Conservation (phyloP, 2,888 invertebrate genomes). For the Brenthis daphne region DNA sequence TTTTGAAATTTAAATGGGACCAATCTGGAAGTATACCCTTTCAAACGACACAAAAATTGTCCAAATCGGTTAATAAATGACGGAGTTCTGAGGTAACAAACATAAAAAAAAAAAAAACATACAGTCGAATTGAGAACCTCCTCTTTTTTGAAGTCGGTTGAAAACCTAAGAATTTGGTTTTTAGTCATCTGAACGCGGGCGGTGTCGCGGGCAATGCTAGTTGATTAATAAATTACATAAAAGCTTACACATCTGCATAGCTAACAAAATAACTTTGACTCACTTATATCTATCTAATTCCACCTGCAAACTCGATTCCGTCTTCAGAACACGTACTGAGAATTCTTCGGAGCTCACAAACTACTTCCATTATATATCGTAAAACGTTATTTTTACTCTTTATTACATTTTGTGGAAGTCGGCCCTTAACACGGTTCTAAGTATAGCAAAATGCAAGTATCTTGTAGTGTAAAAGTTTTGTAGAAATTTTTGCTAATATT, state of each 20-base stretch:
- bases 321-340: constrained; percentile 44
- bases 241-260: neutral
- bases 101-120: too few relatives aligned
- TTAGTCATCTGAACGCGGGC: too few relatives aligned
- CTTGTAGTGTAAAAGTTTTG: neutral
- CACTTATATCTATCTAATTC: constrained; percentile 20
- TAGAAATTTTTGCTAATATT: neutral
- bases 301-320: constrained; percentile 30
- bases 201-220: too few relatives aligned
- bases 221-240: neutral
- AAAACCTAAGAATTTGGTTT: too few relatives aligned
- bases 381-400: constrained; percentile 38
- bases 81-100: too few relatives aligned
- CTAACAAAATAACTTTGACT: constrained; percentile 6
- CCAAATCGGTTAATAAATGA: too few relatives aligned
- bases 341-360: constrained; percentile 48
- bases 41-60: too few relatives aligned
- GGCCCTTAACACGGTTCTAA: constrained; percentile 21
- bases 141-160: too few relatives aligned
- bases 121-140: too few relatives aligned
- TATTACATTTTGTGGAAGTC: constrained; percentile 29
- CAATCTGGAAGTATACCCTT: too few relatives aligned
- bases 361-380: constrained; percentile 46
- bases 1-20: too few relatives aligned
- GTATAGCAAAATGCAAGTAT: constrained; percentile 1